Base-by-base conservation (phyloP, 1,140 invertebrate species). In the Pseudomyrmex dendroicus region DNA sequence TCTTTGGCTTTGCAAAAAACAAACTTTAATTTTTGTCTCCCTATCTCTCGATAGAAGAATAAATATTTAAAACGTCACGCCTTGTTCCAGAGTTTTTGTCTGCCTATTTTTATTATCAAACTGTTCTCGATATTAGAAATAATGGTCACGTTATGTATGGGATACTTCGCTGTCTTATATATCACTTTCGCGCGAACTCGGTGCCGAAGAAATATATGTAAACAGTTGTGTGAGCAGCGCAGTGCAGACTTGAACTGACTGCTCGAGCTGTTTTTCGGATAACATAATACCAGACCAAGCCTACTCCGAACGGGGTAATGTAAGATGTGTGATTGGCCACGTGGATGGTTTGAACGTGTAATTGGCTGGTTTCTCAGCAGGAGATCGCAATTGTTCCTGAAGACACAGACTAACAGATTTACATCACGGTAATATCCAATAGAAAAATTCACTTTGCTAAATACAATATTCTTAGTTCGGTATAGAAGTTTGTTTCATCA, bases 211-310 rank as follows among this genome's bases (percentile, higher is more conserved):
- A 48, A 48, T 59, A 59, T 70, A 59, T 54, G 13, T 78, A 78
- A 76, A 70, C 76, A 68, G 54, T 72, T 48, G 10, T 57, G 66
- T 35, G 61, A 80, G 64, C 17, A 54, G 64, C 57, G 70, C 54
- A 20, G 8, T 68, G 44, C 44, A 72, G n/a, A 80, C 35, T 35
- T 35, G 35, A 0, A 35, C 76, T 80, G 76, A 61, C 52, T 50
- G 56, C 72, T 13, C 76, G 13, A 78, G 48, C 10, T 25, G 35
- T 25, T 56, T 35, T 15, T 57, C 64, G 4, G 10, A 17, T 20
- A 57, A 48, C 20, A 50, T 78, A 48, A 15, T 44, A 50, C 54
- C 76, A 66, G 72, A 80, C 70, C 54, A 50, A 72, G 25, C 20
- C 20, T 35, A 59, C 50, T 15, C 17, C 57, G 9, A 68, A 35